Base-by-base conservation (phyloP, 1,140 invertebrate genomes). In the Proctacanthus coquilletti region DNA sequence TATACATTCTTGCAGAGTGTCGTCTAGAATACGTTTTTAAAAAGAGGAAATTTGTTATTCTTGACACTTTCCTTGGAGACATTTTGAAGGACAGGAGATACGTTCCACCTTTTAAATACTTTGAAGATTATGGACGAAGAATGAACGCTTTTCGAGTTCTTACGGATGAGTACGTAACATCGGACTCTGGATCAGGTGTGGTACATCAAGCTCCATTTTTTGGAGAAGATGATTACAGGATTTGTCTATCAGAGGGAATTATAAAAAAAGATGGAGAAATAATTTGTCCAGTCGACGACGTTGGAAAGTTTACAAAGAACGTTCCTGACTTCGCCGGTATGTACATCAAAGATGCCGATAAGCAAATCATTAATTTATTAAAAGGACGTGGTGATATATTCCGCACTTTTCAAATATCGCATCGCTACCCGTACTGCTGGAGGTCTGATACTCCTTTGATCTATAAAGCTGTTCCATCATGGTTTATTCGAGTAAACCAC, bases 341-440 rank as follows among this genome's bases (percentile, higher is more conserved):
- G 61, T 33, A 84, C 88, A 5, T 66, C 93, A 2, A 53, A 2
- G 63, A 72, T 36, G 80, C 77, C 5, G 71, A 65, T 39, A 47
- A 71, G 11, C 59, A 57, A 18, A 64, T 84, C 0, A 38, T 77
- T 2, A 40, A 67, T 11, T 13, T 60, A 48, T 42, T 76, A 5
- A 43, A 47, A 29, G 46, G 66, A 20, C 55, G 77, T 46, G 54
- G 94, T 10, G 33, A 94, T 1, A 63, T 74, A 43, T 50, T 56
- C 4, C 70, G 80, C 47, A 65, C 73, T 30, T 73, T 78, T 37
- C 61, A 65, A 2, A 75, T 75, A 46, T 56, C 60, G 3, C 93
- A 97, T 55, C 85, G 80, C 46, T 97, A 97, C 66, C 93, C 94
- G 0, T 84, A 94, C 55, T 93, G 97, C 64, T 97, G 93, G 94